Percentiles rank a stretch among this genome's conserved stretches.
Evolutionary conservation across 2,888 invertebrate species (phyloP).

Genomic region (Heterodera filipjevi): DNA sequence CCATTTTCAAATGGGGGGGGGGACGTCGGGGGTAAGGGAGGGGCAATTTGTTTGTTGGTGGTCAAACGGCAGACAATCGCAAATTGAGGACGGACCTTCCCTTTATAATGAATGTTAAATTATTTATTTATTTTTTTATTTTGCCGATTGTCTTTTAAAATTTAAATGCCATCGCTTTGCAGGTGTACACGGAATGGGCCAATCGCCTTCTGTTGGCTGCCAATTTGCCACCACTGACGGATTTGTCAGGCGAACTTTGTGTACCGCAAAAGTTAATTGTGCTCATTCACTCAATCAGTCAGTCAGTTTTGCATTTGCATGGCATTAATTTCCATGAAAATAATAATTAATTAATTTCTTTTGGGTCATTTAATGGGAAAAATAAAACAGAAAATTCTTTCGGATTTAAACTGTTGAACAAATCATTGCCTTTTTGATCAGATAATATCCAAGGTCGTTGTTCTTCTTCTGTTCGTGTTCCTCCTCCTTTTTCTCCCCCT

Average conservation of each 20-base stretch:
- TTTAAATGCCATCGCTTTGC: slow-evolving; percentile 4
- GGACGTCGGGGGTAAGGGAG: too few relatives aligned
- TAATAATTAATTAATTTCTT: not conserved
- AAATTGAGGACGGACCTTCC: not conserved
- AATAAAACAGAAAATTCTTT: not conserved
- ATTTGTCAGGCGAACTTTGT: slow-evolving; percentile 55
- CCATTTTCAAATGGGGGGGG: not conserved
- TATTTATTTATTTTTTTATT: too few relatives aligned
- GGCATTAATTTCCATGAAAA: not conserved
- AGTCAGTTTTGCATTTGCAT: slow-evolving; percentile 30
- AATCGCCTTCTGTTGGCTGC: slow-evolving; percentile 53
- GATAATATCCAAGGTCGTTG: slow-evolving; percentile 8
- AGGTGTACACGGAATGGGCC: slow-evolving; percentile 63
- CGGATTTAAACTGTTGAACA: not conserved
- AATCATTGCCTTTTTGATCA: not conserved
- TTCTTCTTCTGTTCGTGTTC: not conserved
- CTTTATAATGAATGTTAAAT: too few relatives aligned
- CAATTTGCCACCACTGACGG: slow-evolving; percentile 47
- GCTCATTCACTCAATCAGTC: slow-evolving; percentile 56
- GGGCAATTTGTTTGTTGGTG: not conserved
- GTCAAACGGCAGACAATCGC: not conserved
- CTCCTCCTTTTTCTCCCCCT: not conserved
- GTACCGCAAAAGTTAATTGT: slow-evolving; percentile 53
- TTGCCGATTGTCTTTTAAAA: too few relatives aligned
- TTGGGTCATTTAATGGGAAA: not conserved